Evolutionary conservation across 2,888 invertebrate genomes (phyloP), one percentile per base, ranked within the genome.

Genomic region (Drosophila demipolita): DNA sequence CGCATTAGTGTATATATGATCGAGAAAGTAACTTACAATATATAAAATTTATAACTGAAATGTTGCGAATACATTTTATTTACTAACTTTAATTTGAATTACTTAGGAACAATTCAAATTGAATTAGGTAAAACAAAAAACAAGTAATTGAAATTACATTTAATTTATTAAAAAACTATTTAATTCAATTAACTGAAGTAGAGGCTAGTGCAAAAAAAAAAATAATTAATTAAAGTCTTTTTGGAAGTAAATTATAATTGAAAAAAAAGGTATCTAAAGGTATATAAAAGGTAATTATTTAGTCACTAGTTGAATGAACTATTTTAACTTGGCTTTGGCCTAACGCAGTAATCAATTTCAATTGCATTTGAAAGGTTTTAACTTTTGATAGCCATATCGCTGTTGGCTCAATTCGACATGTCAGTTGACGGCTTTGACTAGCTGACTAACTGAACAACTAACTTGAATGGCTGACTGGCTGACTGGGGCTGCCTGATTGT

Each of bases 401-500:
- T 65, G 17, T 49, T 52, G n/a, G 32, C 32, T 55, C 23, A 62
- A 62, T 68, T 68, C 60, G 66, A 69, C 63, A 53, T 64, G 40
- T 36, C 15, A 26, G 40, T 61, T 66, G 83, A 77, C 73, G 49
- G 48, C 35, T 77, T 65, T 59, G 61, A 72, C 65, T 65, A 65
- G 71, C 66, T 75, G 58, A 58, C 62, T 52, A 65, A 80, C 60
- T 72, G 26, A 68, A 38, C 54, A 74, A 60, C 48, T 73, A 54
- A 59, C 62, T 60, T 60, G 49, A 12, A 35, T 52, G 65, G 35
- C 62, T 66, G 60, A 60, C 26, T 76, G 49, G 29, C 62, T 60
- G 49, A 12, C 48, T 52, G 65, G 35, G 53, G 17, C 60, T 49
- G 57, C n/a, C 59, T 48, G 77, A 64, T 57, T 66, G 71, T 57